These are phyloP conservation scores for Microcebus lehilahytsara DNA, from an alignment of 2,113 vertebrate species.

Conservation along the genomic window DNA sequence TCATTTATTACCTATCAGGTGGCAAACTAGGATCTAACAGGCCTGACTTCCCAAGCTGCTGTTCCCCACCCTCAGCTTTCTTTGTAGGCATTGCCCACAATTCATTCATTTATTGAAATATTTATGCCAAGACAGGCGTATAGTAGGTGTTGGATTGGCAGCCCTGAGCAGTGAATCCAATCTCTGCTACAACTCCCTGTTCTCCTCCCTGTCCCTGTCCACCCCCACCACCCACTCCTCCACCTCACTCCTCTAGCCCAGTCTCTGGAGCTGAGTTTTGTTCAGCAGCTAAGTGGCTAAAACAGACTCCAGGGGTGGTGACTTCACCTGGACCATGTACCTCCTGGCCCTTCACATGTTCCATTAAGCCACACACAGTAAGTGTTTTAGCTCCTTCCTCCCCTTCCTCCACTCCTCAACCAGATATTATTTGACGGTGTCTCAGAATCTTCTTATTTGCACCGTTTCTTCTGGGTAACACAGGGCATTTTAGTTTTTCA, in stretches of 20 bases:
- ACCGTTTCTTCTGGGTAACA: background rate
- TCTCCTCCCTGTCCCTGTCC: background rate
- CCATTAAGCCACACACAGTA: background rate
- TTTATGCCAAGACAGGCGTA: background rate
- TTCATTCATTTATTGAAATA: background rate
- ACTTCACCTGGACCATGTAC: background rate
- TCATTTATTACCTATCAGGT: background rate
- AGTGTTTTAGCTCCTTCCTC: background rate
- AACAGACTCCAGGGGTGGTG: background rate
- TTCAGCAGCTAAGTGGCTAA: background rate
- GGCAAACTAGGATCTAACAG: background rate
- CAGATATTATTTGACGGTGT: background rate
- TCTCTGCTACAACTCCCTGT: background rate
- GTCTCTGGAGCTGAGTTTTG: background rate
- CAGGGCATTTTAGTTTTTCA: background rate
- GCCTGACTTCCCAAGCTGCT: background rate
- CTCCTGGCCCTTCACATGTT: background rate
- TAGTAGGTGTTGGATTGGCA: background rate
- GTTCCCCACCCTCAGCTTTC: background rate
- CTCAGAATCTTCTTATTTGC: background rate
- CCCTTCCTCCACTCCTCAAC: background rate
- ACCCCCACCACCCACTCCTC: too few relatives aligned
- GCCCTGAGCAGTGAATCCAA: background rate
- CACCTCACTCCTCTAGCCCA: too few relatives aligned
- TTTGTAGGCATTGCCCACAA: background rate